Evolutionary conservation across 1,140 invertebrate species (phyloP), one percentile per base, ranked within the genome.

Genomic region (Lasioglossum baleicum): DNA sequence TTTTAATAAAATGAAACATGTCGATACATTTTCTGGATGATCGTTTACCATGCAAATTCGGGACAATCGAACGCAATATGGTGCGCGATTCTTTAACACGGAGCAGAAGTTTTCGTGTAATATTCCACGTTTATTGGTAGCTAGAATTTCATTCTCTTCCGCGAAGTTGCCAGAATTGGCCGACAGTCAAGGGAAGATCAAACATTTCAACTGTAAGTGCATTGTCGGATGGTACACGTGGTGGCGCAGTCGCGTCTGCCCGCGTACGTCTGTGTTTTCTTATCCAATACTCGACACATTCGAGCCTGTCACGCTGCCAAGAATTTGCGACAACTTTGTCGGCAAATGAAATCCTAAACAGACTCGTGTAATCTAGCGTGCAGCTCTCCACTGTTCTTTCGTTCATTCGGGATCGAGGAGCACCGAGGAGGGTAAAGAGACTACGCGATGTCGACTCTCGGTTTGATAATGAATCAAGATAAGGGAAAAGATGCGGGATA

Each of bases 281-380:
- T 20, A 20, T 53, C 31, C 31, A 53, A 71, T 70, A 68, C 17
- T 22, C 15, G 26, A 69, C 75, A 53, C 66, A 61, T 35, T 20
- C 13, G 20, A 51, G 44, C 26, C n/a, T 77, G 75, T 63, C 67
- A 63, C 58, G 67, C 40, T 77, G 75, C 75, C 75, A 77, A 63
- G 75, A 77, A 71, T 77, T 77, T 53, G 8, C 58, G 26, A 58
- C 75, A 63, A 71, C 75, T 77, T 77, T n/a, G 53, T 35, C 35
- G 74, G 53, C 68, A 63, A 77, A 77, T 77, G 75, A 77, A 77
- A 77, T 77, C 61, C 75, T 71, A 71, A 77, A 48, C 75, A 71
- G 68, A 22, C 7, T 22, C 44, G 44, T 44, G 42, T 71, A 77
- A 51, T 77, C 67, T 31, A 58, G 61, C 73, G 48, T 56, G 22